Evolutionary conservation across 2,797 vertebrate species (phyloP), one percentile per base, ranked within the genome.

Genomic region (Peromyscus melanophrys): DNA sequence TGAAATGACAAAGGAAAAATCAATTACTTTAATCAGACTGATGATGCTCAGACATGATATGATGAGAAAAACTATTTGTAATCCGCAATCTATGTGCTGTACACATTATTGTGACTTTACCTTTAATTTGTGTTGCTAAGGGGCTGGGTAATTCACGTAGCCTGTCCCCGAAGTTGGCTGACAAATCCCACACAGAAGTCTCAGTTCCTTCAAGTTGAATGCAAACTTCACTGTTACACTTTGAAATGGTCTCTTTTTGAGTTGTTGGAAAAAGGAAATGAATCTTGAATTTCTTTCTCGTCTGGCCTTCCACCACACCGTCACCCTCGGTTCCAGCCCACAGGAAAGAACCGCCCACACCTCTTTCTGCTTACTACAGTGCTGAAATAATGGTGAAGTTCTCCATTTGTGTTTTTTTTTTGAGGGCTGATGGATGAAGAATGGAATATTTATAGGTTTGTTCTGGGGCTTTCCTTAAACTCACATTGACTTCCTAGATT

Each of bases 1-100:
- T 73, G 83, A 98, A 98, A 98, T 97, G 90, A 98, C 97, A 98
- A 97, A 97, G 92, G 77, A 98, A 98, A 86, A 97, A 94, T 94
- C 77, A 78, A 98, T 98, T 97, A 91, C 92, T 98, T 98, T 97
- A 97, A 98, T 98, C 0, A 0, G 86, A 96, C 25, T 91, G 89
- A 96, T 92, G 89, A 96, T 98, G 83, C 93, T 93, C 95, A 93
- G 84, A 81, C 95, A 93, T 96, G 46, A 75, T 96, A 88, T 94
- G 98, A 98, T 0, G 17, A 95, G 95, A 98, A 59, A 29, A 93
- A 87, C 17, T 89, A 90, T 92, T 95, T 98, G 89, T 81, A 97
- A 92, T 37, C 94, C 90, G 96, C 97, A 95, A 89, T 95, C 40
- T n/a, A 34, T 69, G 49, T 89, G 78, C 16, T 89, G 8, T 96